Percentiles rank a stretch among this genome's conserved stretches.
Conservation (phyloP, 37 sponge, comb jelly and placozoan species). For the Beroe ovata region DNA sequence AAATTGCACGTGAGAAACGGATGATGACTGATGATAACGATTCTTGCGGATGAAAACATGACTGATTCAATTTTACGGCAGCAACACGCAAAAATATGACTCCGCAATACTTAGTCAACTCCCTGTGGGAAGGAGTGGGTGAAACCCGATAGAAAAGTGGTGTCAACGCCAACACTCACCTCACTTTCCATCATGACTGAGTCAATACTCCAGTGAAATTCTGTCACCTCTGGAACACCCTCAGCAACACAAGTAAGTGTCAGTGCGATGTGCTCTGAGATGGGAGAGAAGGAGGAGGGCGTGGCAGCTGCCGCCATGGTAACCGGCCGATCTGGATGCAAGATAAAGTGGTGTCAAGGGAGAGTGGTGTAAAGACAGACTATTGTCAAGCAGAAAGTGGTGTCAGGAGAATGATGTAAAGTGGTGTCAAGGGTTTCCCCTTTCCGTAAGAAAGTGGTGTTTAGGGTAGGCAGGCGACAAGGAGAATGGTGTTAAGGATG, state of each 20-base stretch:
- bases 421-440: not conserved
- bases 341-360: not conserved
- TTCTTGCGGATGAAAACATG: no score
- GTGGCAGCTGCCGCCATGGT: not conserved
- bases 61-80: no score
- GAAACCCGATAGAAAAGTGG: no score
- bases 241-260: slow-evolving; percentile 5
- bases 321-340: slow-evolving; percentile 20
- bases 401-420: not conserved
- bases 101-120: no score
- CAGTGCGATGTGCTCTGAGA: slow-evolving; percentile 18
- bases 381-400: not conserved
- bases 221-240: slow-evolving; percentile 47
- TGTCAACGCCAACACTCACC: no score
- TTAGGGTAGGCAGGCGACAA: not conserved
- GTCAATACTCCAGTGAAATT: not conserved
- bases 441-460: not conserved
- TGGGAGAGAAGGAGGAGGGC: not conserved
- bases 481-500: not conserved
- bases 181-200: not conserved
- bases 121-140: no score
- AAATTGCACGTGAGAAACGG: no score
- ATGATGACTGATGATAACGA: no score
- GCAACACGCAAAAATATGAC: no score
- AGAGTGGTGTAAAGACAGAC: not conserved